Percentiles rank a stretch among this genome's conserved stretches.
Evolutionary conservation across 37 sponge, comb jelly and placozoan species (phyloP).

Genomic region (Chondrosia reniformis): DNA sequence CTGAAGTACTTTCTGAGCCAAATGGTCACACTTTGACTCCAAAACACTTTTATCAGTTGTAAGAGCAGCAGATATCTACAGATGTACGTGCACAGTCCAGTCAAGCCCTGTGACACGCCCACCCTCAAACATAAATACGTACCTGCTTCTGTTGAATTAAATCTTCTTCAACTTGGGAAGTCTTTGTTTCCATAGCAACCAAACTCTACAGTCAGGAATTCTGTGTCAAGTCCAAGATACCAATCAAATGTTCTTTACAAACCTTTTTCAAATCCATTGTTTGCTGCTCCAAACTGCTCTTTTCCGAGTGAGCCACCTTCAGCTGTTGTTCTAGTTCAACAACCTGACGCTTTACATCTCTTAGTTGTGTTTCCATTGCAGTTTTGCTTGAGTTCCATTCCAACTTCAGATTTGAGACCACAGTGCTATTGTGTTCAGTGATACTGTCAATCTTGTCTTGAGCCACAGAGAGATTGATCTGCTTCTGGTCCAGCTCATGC

Average conservation of each 20-base stretch:
- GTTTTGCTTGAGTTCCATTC: not conserved
- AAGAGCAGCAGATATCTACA: too few relatives aligned
- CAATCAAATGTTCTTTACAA: too few relatives aligned
- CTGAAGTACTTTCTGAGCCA: not conserved
- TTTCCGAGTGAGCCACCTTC: not conserved
- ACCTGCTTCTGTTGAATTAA: too few relatives aligned
- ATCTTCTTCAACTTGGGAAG: too few relatives aligned
- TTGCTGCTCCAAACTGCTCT: not conserved
- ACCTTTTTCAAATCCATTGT: constrained; percentile 29
- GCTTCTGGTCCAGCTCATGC: constrained; percentile 26
- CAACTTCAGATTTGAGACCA: not conserved
- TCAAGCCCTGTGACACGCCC: not conserved
- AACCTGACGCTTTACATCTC: constrained; percentile 2
- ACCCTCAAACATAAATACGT: not conserved
- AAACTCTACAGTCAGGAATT: too few relatives aligned
- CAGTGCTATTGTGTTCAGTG: not conserved
- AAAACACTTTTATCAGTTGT: not conserved
- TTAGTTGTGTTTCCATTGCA: not conserved
- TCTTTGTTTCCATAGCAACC: too few relatives aligned
- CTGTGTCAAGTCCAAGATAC: too few relatives aligned
- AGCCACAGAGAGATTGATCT: not conserved
- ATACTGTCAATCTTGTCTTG: constrained; percentile 10
- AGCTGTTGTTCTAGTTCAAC: not conserved
- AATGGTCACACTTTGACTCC: not conserved
- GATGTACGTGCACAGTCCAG: too few relatives aligned